Evolutionary conservation across 2,113 vertebrate species (phyloP).

Genomic region (Misgurnus anguillicaudatus): DNA sequence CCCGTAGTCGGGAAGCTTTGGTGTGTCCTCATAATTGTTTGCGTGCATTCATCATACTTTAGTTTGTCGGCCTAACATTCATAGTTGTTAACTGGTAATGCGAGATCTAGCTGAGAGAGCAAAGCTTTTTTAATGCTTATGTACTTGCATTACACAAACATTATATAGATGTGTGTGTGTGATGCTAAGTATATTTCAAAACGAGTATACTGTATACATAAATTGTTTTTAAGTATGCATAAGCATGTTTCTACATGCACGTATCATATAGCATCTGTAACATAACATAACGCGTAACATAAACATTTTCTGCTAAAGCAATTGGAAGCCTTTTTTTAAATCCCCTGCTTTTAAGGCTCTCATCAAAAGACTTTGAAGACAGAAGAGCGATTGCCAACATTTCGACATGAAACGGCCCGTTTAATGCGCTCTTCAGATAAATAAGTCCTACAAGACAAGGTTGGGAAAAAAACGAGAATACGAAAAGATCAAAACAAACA

Average conservation of each 20-base stretch:
- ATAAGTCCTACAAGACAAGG: neutral
- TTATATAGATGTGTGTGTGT: no score
- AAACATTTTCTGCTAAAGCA: neutral
- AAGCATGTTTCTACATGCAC: neutral
- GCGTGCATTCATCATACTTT: neutral
- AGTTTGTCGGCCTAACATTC: neutral
- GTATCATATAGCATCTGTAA: neutral
- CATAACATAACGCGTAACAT: no score
- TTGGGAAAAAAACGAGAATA: constrained; percentile 47
- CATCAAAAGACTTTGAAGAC: constrained; percentile 21
- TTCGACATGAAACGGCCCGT: constrained; percentile 18
- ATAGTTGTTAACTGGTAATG: neutral
- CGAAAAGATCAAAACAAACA: constrained; percentile 34
- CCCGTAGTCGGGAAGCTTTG: neutral
- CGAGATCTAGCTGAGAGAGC: neutral
- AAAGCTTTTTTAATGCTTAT: neutral
- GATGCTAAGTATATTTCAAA: no score
- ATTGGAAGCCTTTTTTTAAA: neutral
- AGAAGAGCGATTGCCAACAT: constrained; percentile 17
- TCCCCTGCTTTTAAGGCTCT: neutral
- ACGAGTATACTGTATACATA: no score
- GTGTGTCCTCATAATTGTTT: neutral
- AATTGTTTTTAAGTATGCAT: no score
- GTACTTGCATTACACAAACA: no score
- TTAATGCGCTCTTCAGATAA: constrained; percentile 11